Conservation (phyloP, 2,113 vertebrate genomes). For the Peromyscus leucopus region DNA sequence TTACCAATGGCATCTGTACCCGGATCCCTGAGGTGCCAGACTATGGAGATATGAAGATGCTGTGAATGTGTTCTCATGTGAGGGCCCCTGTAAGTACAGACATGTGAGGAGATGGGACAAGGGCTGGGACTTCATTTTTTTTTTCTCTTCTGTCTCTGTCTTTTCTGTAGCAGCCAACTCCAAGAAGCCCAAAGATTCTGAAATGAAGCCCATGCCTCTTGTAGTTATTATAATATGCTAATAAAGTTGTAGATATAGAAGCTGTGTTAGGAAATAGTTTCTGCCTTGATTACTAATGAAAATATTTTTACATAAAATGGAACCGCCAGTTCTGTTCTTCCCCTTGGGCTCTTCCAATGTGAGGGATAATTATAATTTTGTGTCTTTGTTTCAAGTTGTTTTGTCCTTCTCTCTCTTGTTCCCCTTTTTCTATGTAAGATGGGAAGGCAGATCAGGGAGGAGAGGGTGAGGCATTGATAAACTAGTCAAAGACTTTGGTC, state of each 20-base stretch:
- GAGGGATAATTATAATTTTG: not conserved
- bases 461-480: not conserved
- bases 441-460: not conserved
- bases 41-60: not conserved
- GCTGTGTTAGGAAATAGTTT: not conserved
- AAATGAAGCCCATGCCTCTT: not conserved
- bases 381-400: not conserved
- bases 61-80: not conserved
- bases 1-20: not conserved
- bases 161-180: not conserved
- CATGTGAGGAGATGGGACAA: not conserved
- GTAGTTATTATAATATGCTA: not conserved
- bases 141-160: not conserved
- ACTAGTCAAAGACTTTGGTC: not conserved
- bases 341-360: not conserved
- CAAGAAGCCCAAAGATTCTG: not conserved
- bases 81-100: accelerated
- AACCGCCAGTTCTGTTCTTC: not conserved
- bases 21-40: not conserved
- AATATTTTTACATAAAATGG: not conserved
- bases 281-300: not conserved
- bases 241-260: not conserved
- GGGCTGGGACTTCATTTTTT: not conserved
- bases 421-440: not conserved
- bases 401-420: not conserved